Evolutionary conservation across 2,797 vertebrate species (phyloP), one percentile per base, ranked within the genome.

Genomic region (Falco peregrinus): DNA sequence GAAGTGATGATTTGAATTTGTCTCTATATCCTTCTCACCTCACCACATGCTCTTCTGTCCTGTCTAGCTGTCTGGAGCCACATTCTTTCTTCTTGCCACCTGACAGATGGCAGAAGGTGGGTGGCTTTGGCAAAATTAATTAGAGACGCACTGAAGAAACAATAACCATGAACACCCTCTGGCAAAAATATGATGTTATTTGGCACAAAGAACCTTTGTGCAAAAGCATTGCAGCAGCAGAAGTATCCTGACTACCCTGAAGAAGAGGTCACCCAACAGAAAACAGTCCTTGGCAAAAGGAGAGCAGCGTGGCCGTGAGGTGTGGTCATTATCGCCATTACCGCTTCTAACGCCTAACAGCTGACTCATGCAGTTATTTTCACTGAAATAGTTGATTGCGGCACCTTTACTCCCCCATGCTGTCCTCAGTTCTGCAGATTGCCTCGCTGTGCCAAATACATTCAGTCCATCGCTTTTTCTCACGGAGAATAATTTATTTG

Each of bases 121-220:
- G 60, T 89, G 92, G 71, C 73, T 94, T 94, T 87, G 94, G 92
- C 41, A 83, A 91, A 94, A 91, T 78, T 88, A 85, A 82, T 93
- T 87, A 89, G 56, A 81, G 65, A 80, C 0, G 3, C 45, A 19
- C 6, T 43, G n/a, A 89, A 87, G 76, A 68, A 94, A 90, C 65
- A 83, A 79, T 81, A 90, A 68, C 84, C 50, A 47, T 39, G 83
- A 85, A 79, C n/a, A 79, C 59, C 71, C 71, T 87, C 33, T 0
- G 3, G 77, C 35, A 80, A 77, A 95, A 89, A 70, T 18, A 25
- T 19, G n/a, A 80, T 78, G 48, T 39, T 93, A 65, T 75, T 87
- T 87, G 86, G 68, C 84, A 89, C 61, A 83, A 86, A 89, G 50
- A 45, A 57, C 47, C 29, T 70, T n/a, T 83, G n/a, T 75, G 31